A percentile compares a stretch with the other conserved stretches of the same genome.
Conservation (phyloP, 2,797 vertebrate species). For the Acrossocheilus fasciatus region DNA sequence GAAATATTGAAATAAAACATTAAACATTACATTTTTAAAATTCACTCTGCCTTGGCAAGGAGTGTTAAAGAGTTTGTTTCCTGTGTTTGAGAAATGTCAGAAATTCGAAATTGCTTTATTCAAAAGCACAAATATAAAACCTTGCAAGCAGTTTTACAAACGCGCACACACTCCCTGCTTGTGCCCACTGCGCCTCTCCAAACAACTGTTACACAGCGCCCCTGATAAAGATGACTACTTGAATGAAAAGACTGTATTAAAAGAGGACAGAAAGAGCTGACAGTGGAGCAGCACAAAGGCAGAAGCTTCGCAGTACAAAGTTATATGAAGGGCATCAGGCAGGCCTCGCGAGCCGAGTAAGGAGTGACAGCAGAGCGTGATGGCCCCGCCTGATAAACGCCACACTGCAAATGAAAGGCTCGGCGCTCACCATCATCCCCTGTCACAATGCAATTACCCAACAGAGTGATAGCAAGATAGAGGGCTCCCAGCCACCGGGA, state of each 20-base stretch:
- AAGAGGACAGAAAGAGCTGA: slow-evolving; percentile 54
- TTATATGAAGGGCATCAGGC: slow-evolving; percentile 99
- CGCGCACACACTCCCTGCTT: slow-evolving; percentile 1
- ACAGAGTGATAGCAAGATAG: slow-evolving; percentile 99
- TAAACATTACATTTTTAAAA: neutral
- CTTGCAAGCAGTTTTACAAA: slow-evolving; percentile 32
- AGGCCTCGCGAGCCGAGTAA: slow-evolving; percentile 97
- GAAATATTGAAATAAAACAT: neutral
- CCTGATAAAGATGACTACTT: slow-evolving; percentile 57
- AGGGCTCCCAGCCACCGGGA: slow-evolving; percentile 96
- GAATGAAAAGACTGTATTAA: slow-evolving; percentile 52
- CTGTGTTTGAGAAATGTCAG: slow-evolving; percentile 22
- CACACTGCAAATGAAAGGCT: slow-evolving; percentile 99
- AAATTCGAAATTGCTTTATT: neutral
- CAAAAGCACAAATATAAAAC: slow-evolving; percentile 26
- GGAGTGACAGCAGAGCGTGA: slow-evolving; percentile 99
- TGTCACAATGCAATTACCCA: slow-evolving; percentile 99
- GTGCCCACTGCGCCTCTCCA: slow-evolving; percentile 51
- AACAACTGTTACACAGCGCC: slow-evolving; percentile 62
- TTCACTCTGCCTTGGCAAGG: neutral
- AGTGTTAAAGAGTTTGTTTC: neutral
- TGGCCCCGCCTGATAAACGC: slow-evolving; percentile 99
- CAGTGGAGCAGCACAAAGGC: slow-evolving; percentile 56
- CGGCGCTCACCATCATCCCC: slow-evolving; percentile 99
- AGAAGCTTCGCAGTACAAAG: slow-evolving; percentile 91